Evolutionary conservation across 2,888 invertebrate species (phyloP), one percentile per base, ranked within the genome.

Genomic region (Anaspis maculata): DNA sequence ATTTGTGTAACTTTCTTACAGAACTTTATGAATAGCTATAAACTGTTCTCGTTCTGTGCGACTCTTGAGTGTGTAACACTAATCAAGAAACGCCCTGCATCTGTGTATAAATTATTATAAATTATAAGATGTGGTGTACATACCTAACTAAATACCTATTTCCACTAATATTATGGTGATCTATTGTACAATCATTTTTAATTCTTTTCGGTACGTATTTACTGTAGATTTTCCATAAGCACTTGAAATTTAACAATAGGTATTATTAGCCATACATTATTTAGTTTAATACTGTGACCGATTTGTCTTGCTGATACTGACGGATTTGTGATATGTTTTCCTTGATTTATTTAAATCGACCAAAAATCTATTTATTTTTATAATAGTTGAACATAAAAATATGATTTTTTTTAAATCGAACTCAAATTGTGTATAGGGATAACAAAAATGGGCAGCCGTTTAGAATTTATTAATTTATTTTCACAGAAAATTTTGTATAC

Each of bases 171-270:
- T 19, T 6, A 32, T 28, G 25, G 16, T n/a, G n/a, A 32, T 25
- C 28, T 28, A 27, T 32, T 46, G 51, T 51, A 51, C 51, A 51
- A 51, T 51, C 49, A 51, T 51, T 51, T 48, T 49, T 45, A 44
- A 39, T n/a, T n/a, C n/a, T n/a, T n/a, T n/a, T n/a, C n/a, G n/a
- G n/a, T n/a, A n/a, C n/a, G 42, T 38, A 29, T 42, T 45, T 51
- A 51, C 48, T 51, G 49, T 51, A 48, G 48, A 33, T 15, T 15
- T 25, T n/a, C n/a, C n/a, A n/a, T n/a, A n/a, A n/a, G n/a, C n/a
- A n/a, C n/a, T n/a, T n/a, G n/a, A 19, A 19, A 19, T 5, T 6
- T 6, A 19, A 19, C 5, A 19, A 19, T 19, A 19, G 5, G 19
- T 19, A 19, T 5, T 19, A 19, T 19, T 19, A 19, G 19, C 19